phyloP scores from a whole-genome alignment of 1,140 invertebrate genomes.

The Macrocentrus cingulum region DNA sequence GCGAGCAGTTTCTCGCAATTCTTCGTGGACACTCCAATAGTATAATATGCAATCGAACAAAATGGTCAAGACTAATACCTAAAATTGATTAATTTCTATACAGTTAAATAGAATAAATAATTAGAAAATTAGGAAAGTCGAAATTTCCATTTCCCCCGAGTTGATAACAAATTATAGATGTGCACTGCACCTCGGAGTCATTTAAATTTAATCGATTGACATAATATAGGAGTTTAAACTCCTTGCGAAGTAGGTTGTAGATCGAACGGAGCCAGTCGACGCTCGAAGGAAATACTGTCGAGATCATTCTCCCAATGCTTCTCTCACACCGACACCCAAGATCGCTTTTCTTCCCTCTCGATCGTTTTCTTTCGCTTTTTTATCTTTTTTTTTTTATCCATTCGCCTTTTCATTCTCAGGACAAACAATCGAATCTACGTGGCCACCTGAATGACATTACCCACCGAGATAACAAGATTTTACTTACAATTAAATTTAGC shows the following conservation, averaged over 20 bases:
- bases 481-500: background rate
- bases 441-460: background rate
- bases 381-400: background rate
- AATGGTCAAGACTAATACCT: too few relatives aligned
- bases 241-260: background rate
- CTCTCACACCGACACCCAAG: background rate
- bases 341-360: background rate
- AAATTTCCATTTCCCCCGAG: too few relatives aligned
- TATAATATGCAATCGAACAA: too few relatives aligned
- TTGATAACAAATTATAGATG: too few relatives aligned
- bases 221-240: conserved; percentile 14
- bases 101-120: too few relatives aligned
- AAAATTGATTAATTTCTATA: too few relatives aligned
- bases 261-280: conserved; percentile 13
- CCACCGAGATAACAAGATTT: background rate
- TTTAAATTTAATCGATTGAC: conserved; percentile 6
- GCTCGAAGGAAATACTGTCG: conserved; percentile 24
- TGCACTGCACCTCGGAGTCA: background rate
- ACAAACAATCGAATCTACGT: background rate
- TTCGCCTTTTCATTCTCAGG: background rate
- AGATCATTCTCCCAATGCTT: conserved; percentile 22
- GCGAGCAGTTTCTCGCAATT: too few relatives aligned
- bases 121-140: too few relatives aligned
- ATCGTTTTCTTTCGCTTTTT: background rate
- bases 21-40: too few relatives aligned